Conservation (phyloP, 2,113 vertebrate species). For the Gymnogyps californianus region DNA sequence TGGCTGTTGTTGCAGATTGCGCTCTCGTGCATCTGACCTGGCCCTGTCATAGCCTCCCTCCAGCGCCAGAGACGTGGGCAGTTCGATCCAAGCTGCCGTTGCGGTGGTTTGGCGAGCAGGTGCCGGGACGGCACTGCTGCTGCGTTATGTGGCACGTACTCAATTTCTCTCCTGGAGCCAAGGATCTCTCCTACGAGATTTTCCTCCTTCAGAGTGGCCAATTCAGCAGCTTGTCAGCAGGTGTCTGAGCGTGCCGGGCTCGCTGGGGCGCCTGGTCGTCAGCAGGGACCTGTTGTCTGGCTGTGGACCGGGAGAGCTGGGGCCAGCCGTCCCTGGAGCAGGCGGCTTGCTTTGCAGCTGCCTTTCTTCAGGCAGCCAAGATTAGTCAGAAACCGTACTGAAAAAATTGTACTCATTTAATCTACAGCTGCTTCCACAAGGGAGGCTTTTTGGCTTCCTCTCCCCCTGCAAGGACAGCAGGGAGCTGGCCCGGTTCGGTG, state of each 20-base stretch:
- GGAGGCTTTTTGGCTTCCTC: not conserved
- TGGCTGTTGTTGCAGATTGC: not conserved
- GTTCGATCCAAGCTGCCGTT: not conserved
- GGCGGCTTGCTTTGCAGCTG: constrained; percentile 20
- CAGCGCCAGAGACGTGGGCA: rapidly evolving
- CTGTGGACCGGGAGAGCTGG: not conserved
- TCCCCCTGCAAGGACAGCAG: rapidly evolving
- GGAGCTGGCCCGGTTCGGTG: rapidly evolving
- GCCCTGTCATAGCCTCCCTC: not conserved
- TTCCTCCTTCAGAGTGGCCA: not conserved
- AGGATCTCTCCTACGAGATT: not conserved
- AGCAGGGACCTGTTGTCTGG: constrained; percentile 9
- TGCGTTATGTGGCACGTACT: not conserved
- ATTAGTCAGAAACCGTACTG: not conserved
- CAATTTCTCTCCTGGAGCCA: not conserved
- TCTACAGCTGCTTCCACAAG: not conserved
- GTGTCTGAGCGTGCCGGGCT: not conserved
- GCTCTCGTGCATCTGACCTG: rapidly evolving
- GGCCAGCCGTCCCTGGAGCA: not conserved
- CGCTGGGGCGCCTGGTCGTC: rapidly evolving
- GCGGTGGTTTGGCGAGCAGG: not conserved
- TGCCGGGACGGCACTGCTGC: not conserved
- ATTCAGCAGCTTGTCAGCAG: constrained; percentile 22
- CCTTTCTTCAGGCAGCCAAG: constrained; percentile 7
- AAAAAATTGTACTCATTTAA: not conserved